Conservation (phyloP, 2,888 invertebrate genomes). For the Drosophila setosimentum region DNA sequence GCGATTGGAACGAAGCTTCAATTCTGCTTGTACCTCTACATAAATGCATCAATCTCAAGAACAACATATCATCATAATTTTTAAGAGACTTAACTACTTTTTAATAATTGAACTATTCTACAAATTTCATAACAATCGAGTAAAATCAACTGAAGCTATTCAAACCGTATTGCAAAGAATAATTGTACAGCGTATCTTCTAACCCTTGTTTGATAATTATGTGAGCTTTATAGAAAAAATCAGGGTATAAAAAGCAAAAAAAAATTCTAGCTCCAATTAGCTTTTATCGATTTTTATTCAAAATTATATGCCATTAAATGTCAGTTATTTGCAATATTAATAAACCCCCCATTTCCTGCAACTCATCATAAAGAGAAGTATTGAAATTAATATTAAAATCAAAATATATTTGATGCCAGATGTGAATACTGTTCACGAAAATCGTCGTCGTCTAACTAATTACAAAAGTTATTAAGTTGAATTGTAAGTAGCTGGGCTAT, state of each 20-base stretch:
- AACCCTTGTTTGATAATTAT: neutral
- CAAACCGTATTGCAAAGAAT: rapidly evolving
- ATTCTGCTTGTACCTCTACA: neutral
- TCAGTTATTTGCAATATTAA: neutral
- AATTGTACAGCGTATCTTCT: neutral
- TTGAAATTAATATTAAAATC: neutral
- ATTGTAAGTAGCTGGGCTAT: constrained; percentile 6
- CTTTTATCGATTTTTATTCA: neutral
- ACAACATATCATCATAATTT: neutral
- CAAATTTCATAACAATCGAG: neutral
- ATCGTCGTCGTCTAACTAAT: constrained; percentile 1
- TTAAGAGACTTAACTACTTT: neutral
- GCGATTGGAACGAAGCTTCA: neutral
- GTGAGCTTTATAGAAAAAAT: neutral
- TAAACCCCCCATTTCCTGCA: neutral
- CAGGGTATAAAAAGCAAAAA: too few relatives aligned
- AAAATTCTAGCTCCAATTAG: neutral
- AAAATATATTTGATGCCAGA: constrained; percentile 9
- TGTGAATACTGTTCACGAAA: constrained; percentile 1
- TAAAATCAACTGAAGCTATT: neutral
- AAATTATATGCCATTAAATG: neutral
- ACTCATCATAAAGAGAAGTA: neutral
- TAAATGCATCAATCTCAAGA: neutral
- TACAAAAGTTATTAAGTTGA: constrained; percentile 30
- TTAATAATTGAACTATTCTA: rapidly evolving